These are phyloP conservation scores for Anoplius nigerrimus DNA, from an alignment of 2,888 invertebrate species.

Conservation along the genomic window DNA sequence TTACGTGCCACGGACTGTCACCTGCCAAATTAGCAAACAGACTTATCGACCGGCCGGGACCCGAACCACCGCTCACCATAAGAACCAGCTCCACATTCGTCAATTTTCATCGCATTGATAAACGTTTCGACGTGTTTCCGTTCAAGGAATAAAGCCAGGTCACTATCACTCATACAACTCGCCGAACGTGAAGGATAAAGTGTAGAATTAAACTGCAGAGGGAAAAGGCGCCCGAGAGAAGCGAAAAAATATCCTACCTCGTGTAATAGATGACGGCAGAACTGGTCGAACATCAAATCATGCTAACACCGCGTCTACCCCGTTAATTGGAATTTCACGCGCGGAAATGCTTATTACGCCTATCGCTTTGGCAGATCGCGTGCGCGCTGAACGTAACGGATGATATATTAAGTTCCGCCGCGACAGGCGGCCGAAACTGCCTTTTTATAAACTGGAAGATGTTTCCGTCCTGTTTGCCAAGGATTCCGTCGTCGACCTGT, in stretches of 20 bases:
- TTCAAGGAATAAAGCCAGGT: background rate
- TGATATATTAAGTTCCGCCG: slow-evolving; percentile 11
- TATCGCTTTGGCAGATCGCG: no score
- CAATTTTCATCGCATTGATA: slow-evolving; percentile 3
- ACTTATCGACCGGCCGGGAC: slow-evolving; percentile 45
- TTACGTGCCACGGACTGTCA: slow-evolving; percentile 49
- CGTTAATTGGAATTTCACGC: no score
- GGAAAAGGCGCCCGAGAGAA: no score
- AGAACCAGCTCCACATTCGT: background rate
- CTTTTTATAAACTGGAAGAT: slow-evolving; percentile 12
- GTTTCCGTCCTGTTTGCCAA: slow-evolving; percentile 33
- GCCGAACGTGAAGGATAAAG: no score
- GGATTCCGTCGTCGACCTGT: slow-evolving; percentile 51
- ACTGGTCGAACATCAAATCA: no score
- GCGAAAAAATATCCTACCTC: no score
- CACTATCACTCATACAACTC: no score
- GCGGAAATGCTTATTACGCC: no score
- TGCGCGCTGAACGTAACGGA: background rate
- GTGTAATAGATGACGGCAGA: no score
- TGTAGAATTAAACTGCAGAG: no score
- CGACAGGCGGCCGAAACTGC: slow-evolving; percentile 1
- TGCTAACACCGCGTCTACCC: no score
- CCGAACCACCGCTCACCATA: slow-evolving; percentile 24
- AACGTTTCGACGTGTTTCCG: slow-evolving; percentile 2
- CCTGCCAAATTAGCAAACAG: slow-evolving; percentile 61